Conservation (phyloP, 2,888 invertebrate species). For the Chamaedrilus cognettii region DNA sequence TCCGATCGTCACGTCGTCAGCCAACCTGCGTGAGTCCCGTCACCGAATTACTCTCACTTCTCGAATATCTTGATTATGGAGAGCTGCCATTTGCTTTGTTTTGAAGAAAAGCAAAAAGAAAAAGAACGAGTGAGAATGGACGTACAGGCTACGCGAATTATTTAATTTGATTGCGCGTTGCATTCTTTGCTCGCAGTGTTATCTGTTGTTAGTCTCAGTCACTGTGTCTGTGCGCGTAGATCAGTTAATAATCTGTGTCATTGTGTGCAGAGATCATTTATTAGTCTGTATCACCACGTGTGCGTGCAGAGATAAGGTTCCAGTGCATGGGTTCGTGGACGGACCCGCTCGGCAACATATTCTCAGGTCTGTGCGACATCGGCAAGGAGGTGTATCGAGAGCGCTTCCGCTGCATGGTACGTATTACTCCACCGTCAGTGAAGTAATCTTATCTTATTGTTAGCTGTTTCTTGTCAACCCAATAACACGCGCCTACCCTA, state of each 20-base stretch:
- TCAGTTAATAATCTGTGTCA: too few species aligned
- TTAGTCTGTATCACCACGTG: too few species aligned
- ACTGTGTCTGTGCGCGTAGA: too few species aligned
- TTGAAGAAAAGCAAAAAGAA: background rate
- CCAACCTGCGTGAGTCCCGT: too few species aligned
- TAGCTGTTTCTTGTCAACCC: background rate
- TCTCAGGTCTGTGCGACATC: constrained; percentile 95
- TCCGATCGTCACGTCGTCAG: constrained; percentile 48
- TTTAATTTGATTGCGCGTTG: too few species aligned
- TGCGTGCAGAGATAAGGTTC: constrained; percentile 54
- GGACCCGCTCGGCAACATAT: constrained; percentile 71
- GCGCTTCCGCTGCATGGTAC: constrained; percentile 84
- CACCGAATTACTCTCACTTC: too few species aligned
- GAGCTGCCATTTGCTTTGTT: background rate
- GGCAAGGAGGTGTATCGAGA: constrained; percentile 95
- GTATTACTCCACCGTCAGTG: constrained; percentile 35
- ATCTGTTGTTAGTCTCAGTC: too few species aligned
- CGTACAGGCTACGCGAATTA: background rate
- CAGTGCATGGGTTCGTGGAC: constrained; percentile 59
- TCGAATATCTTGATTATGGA: background rate
- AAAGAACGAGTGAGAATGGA: background rate
- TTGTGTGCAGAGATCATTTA: too few species aligned
- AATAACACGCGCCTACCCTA: too few species aligned
- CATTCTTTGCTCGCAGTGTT: too few species aligned
- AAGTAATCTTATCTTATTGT: too few species aligned